A percentile compares a stretch with the other conserved stretches of the same genome.
Conservation (phyloP, 2,888 invertebrate genomes). For the Stenodema calcarata region DNA sequence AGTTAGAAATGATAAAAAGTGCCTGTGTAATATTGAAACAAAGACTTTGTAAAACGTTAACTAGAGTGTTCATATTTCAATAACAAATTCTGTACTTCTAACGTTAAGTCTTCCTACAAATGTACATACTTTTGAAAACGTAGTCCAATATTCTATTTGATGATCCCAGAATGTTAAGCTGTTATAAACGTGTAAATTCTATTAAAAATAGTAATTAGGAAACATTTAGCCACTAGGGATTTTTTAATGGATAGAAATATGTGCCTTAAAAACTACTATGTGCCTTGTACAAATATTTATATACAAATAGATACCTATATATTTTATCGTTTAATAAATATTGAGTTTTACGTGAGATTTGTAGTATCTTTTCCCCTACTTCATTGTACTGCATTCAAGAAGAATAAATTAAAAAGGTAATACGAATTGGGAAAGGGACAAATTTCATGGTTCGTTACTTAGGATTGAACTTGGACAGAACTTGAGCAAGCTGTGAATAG, state of each 20-base stretch:
- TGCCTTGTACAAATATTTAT: constrained; percentile 48
- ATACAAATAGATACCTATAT: neutral
- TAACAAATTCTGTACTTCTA: neutral
- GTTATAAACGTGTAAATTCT: constrained; percentile 29
- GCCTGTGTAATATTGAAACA: constrained; percentile 12
- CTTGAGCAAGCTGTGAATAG: too few relatives aligned
- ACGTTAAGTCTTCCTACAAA: neutral
- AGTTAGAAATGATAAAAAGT: neutral
- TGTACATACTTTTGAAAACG: neutral
- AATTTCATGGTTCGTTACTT: too few relatives aligned
- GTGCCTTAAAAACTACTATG: constrained; percentile 40
- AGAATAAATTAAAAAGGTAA: too few relatives aligned
- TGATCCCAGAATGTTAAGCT: constrained; percentile 5
- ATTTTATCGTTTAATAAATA: constrained; percentile 36
- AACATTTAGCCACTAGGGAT: neutral
- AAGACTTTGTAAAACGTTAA: neutral
- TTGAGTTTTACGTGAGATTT: neutral
- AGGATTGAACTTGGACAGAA: too few relatives aligned
- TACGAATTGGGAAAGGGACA: too few relatives aligned
- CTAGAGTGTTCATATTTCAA: neutral
- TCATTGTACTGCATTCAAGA: neutral
- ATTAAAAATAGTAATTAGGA: constrained; percentile 10
- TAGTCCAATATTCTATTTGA: neutral
- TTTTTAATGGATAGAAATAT: constrained; percentile 33
- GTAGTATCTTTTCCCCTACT: neutral